Conservation (phyloP, 2,113 vertebrate genomes). For the Vidua macroura region DNA sequence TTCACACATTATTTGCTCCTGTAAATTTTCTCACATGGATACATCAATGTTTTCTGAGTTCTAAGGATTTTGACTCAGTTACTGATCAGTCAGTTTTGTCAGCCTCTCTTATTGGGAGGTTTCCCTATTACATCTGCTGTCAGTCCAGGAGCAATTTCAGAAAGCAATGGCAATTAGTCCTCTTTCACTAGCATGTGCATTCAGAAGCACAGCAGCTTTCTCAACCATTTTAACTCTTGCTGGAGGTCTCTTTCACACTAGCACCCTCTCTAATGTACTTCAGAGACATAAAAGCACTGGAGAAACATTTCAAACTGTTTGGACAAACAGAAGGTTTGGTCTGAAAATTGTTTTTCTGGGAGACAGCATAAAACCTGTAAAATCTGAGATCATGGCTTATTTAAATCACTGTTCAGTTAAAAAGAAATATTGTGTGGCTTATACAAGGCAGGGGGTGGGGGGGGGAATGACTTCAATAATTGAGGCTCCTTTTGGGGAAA, state of each 20-base stretch:
- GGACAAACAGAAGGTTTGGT: background rate
- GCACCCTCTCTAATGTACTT: background rate
- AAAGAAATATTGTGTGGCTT: background rate
- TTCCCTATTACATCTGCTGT: background rate
- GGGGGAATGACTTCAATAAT: background rate
- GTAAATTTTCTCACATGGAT: background rate
- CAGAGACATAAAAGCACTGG: background rate
- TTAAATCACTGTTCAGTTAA: background rate
- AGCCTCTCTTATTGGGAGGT: background rate
- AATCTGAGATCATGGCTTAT: background rate
- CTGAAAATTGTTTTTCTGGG: background rate
- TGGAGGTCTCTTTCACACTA: background rate
- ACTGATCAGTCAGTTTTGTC: background rate
- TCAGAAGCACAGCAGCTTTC: background rate
- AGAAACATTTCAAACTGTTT: slow-evolving; percentile 14
- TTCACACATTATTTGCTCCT: background rate
- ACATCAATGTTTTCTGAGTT: background rate
- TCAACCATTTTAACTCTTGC: background rate
- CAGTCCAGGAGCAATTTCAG: background rate
- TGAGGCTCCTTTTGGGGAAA: background rate
- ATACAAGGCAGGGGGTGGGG: background rate
- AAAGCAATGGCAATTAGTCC: background rate
- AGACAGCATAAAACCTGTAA: background rate
- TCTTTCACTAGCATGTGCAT: background rate
- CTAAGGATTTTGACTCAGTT: background rate